Evolutionary conservation across 2,888 invertebrate genomes (phyloP).

Genomic region (Platycheirus albimanus): DNA sequence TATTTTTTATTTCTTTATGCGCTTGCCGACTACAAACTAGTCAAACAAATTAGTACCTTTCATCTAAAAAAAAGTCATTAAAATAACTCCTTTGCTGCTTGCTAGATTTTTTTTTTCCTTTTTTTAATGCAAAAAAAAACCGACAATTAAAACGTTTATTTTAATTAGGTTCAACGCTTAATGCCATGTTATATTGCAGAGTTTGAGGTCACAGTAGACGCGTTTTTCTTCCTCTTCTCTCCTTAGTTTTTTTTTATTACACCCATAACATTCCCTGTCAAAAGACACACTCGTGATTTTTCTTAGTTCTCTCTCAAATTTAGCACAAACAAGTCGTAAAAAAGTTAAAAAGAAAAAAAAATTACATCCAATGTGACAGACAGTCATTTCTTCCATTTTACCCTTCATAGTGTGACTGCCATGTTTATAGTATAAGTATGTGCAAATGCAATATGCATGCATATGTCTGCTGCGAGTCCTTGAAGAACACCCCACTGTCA

Average conservation of each 20-base stretch:
- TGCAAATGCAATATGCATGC: not conserved
- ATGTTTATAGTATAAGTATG: no score
- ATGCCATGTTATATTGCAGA: slow-evolving; percentile 1
- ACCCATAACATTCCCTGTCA: slow-evolving; percentile 32
- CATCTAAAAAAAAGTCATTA: not conserved
- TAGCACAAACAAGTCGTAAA: slow-evolving; percentile 22
- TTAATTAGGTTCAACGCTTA: slow-evolving; percentile 42
- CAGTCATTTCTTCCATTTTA: not conserved
- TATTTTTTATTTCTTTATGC: not conserved
- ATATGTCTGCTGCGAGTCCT: slow-evolving; percentile 31
- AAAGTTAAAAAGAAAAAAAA: no score
- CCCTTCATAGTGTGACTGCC: no score
- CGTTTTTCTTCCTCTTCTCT: slow-evolving; percentile 1
- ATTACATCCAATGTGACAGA: slow-evolving; percentile 9
- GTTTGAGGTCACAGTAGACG: slow-evolving; percentile 44
- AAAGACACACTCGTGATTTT: slow-evolving; percentile 42
- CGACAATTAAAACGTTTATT: slow-evolving; percentile 28
- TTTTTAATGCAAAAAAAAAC: not conserved
- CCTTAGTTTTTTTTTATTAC: slow-evolving; percentile 16
- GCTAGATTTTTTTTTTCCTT: no score
- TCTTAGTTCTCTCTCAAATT: slow-evolving; percentile 15
- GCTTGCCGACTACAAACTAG: not conserved
- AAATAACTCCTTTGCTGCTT: not conserved
- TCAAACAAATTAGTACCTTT: not conserved
- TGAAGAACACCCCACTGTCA: slow-evolving; percentile 19